phyloP scores from a whole-genome alignment of 2,797 vertebrate genomes.

The Selene dorsalis region DNA sequence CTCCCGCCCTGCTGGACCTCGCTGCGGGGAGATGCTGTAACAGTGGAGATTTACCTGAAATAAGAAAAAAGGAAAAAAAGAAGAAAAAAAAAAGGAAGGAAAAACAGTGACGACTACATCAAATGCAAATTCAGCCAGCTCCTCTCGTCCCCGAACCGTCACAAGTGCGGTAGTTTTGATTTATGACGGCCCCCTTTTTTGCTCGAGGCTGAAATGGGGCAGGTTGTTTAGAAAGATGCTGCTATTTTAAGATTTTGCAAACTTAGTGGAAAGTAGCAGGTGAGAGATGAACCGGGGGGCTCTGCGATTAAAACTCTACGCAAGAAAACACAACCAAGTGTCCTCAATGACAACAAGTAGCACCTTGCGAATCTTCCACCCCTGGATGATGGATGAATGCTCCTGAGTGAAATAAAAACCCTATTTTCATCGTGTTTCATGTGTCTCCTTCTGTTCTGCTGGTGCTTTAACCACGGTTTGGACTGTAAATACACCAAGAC shows the following conservation, averaged over 20 bases:
- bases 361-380: conserved; percentile 39
- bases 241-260: conserved; percentile 82
- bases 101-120: conserved; percentile 47
- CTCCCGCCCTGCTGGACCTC: conserved; percentile 12
- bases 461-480: conserved; percentile 7
- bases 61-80: too few species aligned
- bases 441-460: conserved; percentile 36
- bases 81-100: conserved; percentile 9
- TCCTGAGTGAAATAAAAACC: conserved; percentile 58
- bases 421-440: conserved; percentile 44
- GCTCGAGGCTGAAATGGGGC: conserved; percentile 76
- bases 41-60: conserved; percentile 38
- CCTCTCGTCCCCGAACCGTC: conserved; percentile 76
- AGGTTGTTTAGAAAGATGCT: conserved; percentile 72
- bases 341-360: conserved; percentile 63
- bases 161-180: conserved; percentile 70
- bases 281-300: conserved; percentile 54
- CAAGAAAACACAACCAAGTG: conserved; percentile 43
- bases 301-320: conserved; percentile 56
- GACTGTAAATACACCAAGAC: conserved; percentile 63
- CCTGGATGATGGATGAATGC: conserved; percentile 37
- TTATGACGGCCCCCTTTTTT: conserved; percentile 69
- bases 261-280: conserved; percentile 70
- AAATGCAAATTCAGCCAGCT: conserved; percentile 71
- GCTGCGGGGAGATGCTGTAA: conserved; percentile 4